These are phyloP conservation scores for Rhadinocentrus ornatus DNA, from an alignment of 2,797 vertebrate species.

Conservation along the genomic window DNA sequence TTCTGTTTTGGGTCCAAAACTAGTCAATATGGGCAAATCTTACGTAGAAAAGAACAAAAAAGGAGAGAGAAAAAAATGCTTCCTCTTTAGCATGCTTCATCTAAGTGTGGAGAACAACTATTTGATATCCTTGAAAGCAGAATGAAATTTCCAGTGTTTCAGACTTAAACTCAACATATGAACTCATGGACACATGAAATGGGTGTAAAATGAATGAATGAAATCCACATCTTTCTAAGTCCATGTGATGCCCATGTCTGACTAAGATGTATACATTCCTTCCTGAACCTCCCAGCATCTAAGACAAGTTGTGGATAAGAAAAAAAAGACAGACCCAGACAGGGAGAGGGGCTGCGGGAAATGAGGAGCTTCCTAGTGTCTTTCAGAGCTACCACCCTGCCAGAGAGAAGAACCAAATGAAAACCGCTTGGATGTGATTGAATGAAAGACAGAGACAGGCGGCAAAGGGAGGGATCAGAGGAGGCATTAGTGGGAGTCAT, in stretches of 20 bases:
- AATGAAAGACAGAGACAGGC: constrained; percentile 79
- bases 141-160: constrained; percentile 67
- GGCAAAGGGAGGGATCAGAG: constrained; percentile 72
- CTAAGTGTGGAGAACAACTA: constrained; percentile 52
- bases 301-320: constrained; percentile 55
- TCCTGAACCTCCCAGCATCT: constrained; percentile 60
- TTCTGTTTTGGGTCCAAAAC: constrained; percentile 46
- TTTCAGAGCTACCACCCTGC: constrained; percentile 66
- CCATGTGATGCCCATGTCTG: constrained; percentile 48
- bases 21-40: constrained; percentile 36
- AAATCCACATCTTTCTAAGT: constrained; percentile 88
- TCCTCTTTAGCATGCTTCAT: constrained; percentile 57
- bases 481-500: constrained; percentile 87
- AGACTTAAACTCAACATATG: constrained; percentile 68
- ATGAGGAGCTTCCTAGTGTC: constrained; percentile 50
- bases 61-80: not conserved
- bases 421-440: constrained; percentile 73
- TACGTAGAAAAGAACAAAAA: constrained; percentile 5
- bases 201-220: constrained; percentile 82
- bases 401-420: constrained; percentile 70
- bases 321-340: constrained; percentile 55
- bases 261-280: constrained; percentile 54
- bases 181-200: constrained; percentile 80
- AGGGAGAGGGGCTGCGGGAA: constrained; percentile 52
- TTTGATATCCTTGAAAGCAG: constrained; percentile 56